Conservation (phyloP, 2,797 vertebrate species). For the Gastrophryne carolinensis region DNA sequence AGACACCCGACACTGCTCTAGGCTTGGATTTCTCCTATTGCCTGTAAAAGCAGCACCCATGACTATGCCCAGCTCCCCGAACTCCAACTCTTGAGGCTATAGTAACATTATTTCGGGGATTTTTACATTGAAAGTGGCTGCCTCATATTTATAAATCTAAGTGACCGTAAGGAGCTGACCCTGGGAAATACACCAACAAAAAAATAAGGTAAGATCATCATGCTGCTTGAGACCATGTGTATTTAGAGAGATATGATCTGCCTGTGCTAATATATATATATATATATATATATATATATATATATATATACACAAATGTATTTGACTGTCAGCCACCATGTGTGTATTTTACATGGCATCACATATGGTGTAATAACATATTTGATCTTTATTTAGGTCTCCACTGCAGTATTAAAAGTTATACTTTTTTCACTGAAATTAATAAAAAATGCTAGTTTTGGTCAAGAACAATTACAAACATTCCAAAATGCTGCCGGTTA, state of each 20-base stretch:
- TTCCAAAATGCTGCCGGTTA: no score
- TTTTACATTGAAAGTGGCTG: background rate
- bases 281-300: background rate
- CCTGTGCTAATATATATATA: background rate
- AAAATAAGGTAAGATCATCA: conserved; percentile 23
- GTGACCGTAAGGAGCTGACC: conserved; percentile 9
- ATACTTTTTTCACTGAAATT: no score
- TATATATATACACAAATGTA: no score
- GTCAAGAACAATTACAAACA: no score
- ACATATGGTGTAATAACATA: no score
- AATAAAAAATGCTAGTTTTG: no score
- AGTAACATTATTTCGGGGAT: background rate
- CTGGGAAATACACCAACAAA: background rate
- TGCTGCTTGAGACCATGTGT: background rate
- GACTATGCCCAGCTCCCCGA: conserved; percentile 27
- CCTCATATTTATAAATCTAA: background rate
- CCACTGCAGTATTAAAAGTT: no score
- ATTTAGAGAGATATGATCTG: no score
- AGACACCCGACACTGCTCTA: conserved; percentile 43
- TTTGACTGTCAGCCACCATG: no score
- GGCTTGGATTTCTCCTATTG: conserved; percentile 35
- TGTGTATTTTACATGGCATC: no score
- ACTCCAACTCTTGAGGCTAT: conserved; percentile 5
- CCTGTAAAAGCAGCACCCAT: conserved; percentile 23
- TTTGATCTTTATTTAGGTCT: no score